Evolutionary conservation across 2,888 invertebrate species (phyloP).

Genomic region (Cristatella mucedo): DNA sequence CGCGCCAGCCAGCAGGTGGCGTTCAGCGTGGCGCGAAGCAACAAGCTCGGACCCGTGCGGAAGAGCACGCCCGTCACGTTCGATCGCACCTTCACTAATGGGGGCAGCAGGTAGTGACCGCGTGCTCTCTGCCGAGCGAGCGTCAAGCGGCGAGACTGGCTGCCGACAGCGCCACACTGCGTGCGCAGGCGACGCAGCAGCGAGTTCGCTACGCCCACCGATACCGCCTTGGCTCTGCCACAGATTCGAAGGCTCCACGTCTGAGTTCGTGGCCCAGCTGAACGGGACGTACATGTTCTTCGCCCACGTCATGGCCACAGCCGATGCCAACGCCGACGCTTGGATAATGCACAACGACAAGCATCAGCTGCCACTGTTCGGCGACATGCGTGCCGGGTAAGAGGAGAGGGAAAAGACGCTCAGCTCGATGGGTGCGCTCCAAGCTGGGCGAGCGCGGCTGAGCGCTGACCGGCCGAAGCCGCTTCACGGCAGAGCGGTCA

Average conservation of each 20-base stretch:
- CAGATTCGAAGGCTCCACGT: conserved; percentile 15
- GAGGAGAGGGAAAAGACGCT: no score
- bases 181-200: no score
- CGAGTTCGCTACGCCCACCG: no score
- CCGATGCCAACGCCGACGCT: conserved; percentile 28
- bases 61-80: conserved; percentile 30
- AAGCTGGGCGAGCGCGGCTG: no score
- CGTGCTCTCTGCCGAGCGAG: no score
- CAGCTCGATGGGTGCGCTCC: no score
- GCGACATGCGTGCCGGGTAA: conserved; percentile 1
- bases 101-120: conserved; percentile 23
- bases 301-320: conserved; percentile 28
- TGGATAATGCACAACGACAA: conserved; percentile 34
- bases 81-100: conserved; percentile 28
- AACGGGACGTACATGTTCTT: conserved; percentile 34
- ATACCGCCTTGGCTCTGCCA: no score
- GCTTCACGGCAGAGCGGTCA: no score
- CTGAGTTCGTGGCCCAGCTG: conserved; percentile 28
- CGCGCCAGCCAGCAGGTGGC: conserved; percentile 20
- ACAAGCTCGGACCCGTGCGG: conserved; percentile 28
- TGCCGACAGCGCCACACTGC: no score
- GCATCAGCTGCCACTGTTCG: conserved; percentile 18
- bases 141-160: no score
- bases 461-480: no score
- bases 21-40: conserved; percentile 29